These are phyloP conservation scores for Pygoscelis antarcticus DNA, from an alignment of 2,113 vertebrate genomes.

Conservation along the genomic window DNA sequence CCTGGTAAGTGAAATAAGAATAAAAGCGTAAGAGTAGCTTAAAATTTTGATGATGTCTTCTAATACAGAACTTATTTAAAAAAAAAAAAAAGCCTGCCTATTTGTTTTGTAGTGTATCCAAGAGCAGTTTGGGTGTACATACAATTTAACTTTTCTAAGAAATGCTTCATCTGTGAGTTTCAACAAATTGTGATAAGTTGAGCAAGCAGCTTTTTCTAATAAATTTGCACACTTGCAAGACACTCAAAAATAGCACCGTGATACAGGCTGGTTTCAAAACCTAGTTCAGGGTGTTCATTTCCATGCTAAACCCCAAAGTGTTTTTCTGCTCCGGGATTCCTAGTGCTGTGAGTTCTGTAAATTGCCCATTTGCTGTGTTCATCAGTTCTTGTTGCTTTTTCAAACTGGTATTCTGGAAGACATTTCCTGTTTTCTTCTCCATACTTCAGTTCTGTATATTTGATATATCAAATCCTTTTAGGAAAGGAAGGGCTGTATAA, in stretches of 20 bases:
- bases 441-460: not conserved
- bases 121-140: not conserved
- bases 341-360: not conserved
- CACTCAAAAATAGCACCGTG: not conserved
- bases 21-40: not conserved
- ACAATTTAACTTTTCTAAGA: not conserved
- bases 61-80: not conserved
- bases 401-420: not conserved
- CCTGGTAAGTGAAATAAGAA: not conserved
- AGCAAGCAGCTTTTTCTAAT: slow-evolving; percentile 6
- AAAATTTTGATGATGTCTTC: not conserved
- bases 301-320: not conserved
- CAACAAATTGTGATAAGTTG: not conserved
- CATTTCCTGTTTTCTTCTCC: not conserved
- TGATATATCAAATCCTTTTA: not conserved
- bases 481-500: not conserved
- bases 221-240: slow-evolving; percentile 14
- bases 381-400: not conserved
- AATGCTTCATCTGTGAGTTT: not conserved
- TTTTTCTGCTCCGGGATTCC: not conserved
- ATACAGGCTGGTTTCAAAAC: not conserved
- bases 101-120: not conserved
- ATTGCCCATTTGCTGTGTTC: not conserved
- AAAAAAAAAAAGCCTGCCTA: too few relatives aligned
- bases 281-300: not conserved